Base-by-base conservation (phyloP, 2,113 vertebrate genomes). In the Syngnathoides biaculeatus region DNA sequence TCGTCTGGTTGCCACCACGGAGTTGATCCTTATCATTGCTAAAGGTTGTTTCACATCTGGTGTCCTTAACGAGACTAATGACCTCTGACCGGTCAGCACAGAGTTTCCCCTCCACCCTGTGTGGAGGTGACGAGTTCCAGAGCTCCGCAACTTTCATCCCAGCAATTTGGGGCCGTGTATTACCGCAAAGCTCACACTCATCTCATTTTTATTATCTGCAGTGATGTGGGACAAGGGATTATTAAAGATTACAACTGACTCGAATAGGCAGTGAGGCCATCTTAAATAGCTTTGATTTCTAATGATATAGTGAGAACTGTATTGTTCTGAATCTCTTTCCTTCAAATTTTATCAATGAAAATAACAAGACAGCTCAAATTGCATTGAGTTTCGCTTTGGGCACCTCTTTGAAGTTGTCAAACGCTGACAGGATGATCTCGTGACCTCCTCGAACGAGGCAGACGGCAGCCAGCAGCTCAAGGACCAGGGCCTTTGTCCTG, bases 341-440 rank as follows among this genome's bases (percentile, higher is more conserved):
- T 57, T 30, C 14, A 26, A 24, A 30, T 57, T 57, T 17, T 7
- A 57, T 7, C 26, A 27, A 57, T 13, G 14, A 14, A 1, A 38
- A 60, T 39, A 39, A n/a, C 20, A 60, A 40, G 11, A n/a, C 24
- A 48, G 7, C 48, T 63, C 13, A 38, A 24, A 78, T 72, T 30
- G 56, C 2, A 70, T 68, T 56, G 27, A 59, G 59, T 8, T 2
- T 65, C 17, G 56, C 63, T 74, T 39, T 12, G 39, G 64, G 69
- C 78, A 98, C 96, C 97, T 98, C 96, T 93, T 99, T 99, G 91
- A 98, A 99, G 92, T 98, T 96, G 91, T 99, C 96, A 52, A 99
- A 99, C 17, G 96, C 97, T 0, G 96, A 94, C 0, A 99, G 94
- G 88, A 98, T 99, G 87, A 99, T 99, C 90, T 99, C 97, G 0